Base-by-base conservation (phyloP, 2,113 vertebrate species). In the Syrmaticus mikado region DNA sequence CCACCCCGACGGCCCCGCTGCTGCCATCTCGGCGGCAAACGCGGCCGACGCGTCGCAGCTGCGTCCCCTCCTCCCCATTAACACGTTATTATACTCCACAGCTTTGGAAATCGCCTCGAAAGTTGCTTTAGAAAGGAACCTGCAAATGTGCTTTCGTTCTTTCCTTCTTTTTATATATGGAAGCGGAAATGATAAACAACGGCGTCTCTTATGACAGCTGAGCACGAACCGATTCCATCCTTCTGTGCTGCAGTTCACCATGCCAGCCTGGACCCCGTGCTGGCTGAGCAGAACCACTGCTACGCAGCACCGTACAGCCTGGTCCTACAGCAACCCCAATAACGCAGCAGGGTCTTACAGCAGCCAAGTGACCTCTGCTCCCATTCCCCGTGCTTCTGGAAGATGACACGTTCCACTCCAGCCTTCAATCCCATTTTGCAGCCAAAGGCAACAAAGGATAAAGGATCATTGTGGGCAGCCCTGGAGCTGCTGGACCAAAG, bases 1-100 rank as follows among this genome's bases (percentile, higher is more conserved):
- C 67, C 90, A 75, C 52, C 88, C 93, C 81, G 80, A 61, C 73
- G 83, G 32, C 83, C 55, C 76, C 38, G 73, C 61, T 90, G 68
- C 90, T 67, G 72, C 72, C 45, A 3, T 36, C 24, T 41, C 45
- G 11, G 61, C 28, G 16, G 55, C 43, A 90, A 77, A 40, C 12
- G n/a, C 46, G 27, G 82, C 77, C 86, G 52, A 12, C 20, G 18
- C 76, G 27, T 34, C 52, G 60, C 73, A 65, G 30, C 57, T 83
- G 57, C 2, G 2, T 27, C 64, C 61, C 43, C 38, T 28, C 0
- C 17, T 65, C 71, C n/a, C 38, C 67, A 11, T 15, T 38, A 55
- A 34, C 52, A 8, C 67, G 4, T 38, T 67, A 38, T 81, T 64
- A 46, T 6, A 30, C 52, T 43, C 76, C 55, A 11, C 70, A 57